Percentiles rank a stretch among this genome's conserved stretches.
Conservation (phyloP, 1,140 invertebrate species). For the Drosophila kikkawai region DNA sequence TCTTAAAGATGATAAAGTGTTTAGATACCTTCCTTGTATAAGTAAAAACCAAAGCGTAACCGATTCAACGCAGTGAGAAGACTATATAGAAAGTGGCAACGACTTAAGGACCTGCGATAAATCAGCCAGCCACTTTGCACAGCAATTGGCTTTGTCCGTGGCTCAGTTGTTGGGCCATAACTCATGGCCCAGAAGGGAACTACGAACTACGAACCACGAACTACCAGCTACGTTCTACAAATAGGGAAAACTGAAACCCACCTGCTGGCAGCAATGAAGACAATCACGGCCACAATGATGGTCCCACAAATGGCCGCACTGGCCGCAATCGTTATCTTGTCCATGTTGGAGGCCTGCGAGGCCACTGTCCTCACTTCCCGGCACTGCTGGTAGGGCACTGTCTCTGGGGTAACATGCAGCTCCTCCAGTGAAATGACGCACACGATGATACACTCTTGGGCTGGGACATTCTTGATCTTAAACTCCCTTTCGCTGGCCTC, state of each 20-base stretch:
- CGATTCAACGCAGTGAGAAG: slow-evolving; percentile 4
- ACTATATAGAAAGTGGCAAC: slow-evolving; percentile 39
- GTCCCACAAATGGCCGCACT: slow-evolving; percentile 97
- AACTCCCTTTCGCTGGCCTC: slow-evolving; percentile 95
- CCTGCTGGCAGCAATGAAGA: slow-evolving; percentile 94
- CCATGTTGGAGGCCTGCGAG: slow-evolving; percentile 94
- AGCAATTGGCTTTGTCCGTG: slow-evolving; percentile 48
- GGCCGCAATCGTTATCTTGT: slow-evolving; percentile 96
- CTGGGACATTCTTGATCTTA: slow-evolving; percentile 95
- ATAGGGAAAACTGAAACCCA: slow-evolving; percentile 38
- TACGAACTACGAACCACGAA: not conserved
- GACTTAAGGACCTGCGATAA: slow-evolving; percentile 56
- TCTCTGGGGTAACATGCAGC: slow-evolving; percentile 92
- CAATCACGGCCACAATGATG: slow-evolving; percentile 93
- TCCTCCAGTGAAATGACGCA: slow-evolving; percentile 96
- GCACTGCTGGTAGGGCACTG: slow-evolving; percentile 94
- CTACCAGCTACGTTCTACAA: not conserved
- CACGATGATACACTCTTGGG: slow-evolving; percentile 96
- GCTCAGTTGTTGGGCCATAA: slow-evolving; percentile 44
- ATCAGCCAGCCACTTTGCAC: slow-evolving; percentile 52
- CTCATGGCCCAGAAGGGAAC: slow-evolving; percentile 10
- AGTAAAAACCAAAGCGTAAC: slow-evolving; percentile 29
- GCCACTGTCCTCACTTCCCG: slow-evolving; percentile 94
- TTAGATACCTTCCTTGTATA: slow-evolving; percentile 15
- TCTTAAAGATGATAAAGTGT: slow-evolving; percentile 34